Evolutionary conservation across 2,797 vertebrate genomes (phyloP), one percentile per base, ranked within the genome.

Genomic region (Chrysocyon brachyurus): DNA sequence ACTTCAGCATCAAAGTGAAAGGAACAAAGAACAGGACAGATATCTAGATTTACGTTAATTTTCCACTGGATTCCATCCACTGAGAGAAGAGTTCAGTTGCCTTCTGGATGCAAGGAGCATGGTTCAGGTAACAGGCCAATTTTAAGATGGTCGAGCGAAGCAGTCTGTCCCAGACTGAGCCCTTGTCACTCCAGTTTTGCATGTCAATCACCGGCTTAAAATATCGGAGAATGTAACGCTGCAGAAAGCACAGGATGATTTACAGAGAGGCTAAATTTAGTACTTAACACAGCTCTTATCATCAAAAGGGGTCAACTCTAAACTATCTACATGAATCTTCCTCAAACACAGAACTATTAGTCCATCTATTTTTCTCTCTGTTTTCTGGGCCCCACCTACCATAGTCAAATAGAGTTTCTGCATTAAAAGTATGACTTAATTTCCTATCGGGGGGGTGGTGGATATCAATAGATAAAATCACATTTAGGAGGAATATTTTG

Each of bases 221-320:
- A 98, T 99, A 99, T 52, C 54, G 89, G 63, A 99, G 98, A 91
- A 99, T 98, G 98, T 99, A 99, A 57, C 6, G 95, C 99, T 99
- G 97, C 49, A 92, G 95, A 94, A 94, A 95, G 61, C 78, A 92
- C 0, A 52, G 72, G 78, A n/a, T 56, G 36, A 78, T 83, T 97
- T 92, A 87, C 49, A 73, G 77, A 96, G 36, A 86, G 33, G 57
- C 94, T 97, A 97, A 90, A 87, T 94, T 97, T 97, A 97, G 91
- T 84, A 87, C 24, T 89, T 78, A 64, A 70, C 59, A 82, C 70
- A 83, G 68, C 72, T 87, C 77, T 68, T 66, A 83, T 52, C 64
- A 14, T 16, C 28, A 49, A 93, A 95, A 68, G 57, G 81, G 49
- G 36, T 64, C 54, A 85, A 21, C 33, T 84, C 40, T 94, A 87